Conservation (phyloP, 2,888 invertebrate species). For the Diaphora mendica region DNA sequence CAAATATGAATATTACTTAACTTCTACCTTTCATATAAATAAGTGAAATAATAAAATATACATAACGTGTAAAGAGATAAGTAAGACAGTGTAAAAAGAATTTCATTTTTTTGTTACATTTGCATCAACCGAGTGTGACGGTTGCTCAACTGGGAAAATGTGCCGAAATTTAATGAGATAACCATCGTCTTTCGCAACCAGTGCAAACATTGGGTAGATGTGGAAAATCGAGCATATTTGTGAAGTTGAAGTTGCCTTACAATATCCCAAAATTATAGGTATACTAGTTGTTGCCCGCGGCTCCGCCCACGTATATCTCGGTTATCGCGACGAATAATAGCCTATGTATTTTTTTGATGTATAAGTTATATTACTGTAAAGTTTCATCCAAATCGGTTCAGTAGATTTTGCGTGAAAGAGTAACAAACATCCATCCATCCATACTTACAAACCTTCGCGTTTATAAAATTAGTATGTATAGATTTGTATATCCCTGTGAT, state of each 20-base stretch:
- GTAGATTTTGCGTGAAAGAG: too few species aligned
- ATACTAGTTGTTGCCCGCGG: too few species aligned
- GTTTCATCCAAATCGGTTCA: too few species aligned
- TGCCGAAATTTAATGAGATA: constrained; percentile 63
- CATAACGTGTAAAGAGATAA: constrained; percentile 26
- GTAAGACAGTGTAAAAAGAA: constrained; percentile 32
- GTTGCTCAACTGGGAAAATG: constrained; percentile 64
- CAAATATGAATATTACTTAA: constrained; percentile 3
- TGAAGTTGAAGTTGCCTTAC: constrained; percentile 9
- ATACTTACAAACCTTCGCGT: too few species aligned
- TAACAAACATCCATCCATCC: too few species aligned
- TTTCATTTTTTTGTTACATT: constrained; percentile 46
- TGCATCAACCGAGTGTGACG: constrained; percentile 51
- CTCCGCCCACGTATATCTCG: too few species aligned
- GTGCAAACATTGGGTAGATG: constrained; percentile 50
- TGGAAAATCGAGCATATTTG: constrained; percentile 40
- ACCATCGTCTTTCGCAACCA: constrained; percentile 62
- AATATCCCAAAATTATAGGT: not conserved
- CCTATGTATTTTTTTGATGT: too few species aligned
- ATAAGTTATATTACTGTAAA: too few species aligned
- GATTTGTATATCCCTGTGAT: not conserved
- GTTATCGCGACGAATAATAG: too few species aligned
- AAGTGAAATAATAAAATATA: constrained; percentile 11
- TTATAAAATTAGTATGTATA: too few species aligned
- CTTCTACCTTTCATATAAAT: constrained; percentile 3